Evolutionary conservation across 2,888 invertebrate species (phyloP).

Genomic region (Osmoderma eremita): DNA sequence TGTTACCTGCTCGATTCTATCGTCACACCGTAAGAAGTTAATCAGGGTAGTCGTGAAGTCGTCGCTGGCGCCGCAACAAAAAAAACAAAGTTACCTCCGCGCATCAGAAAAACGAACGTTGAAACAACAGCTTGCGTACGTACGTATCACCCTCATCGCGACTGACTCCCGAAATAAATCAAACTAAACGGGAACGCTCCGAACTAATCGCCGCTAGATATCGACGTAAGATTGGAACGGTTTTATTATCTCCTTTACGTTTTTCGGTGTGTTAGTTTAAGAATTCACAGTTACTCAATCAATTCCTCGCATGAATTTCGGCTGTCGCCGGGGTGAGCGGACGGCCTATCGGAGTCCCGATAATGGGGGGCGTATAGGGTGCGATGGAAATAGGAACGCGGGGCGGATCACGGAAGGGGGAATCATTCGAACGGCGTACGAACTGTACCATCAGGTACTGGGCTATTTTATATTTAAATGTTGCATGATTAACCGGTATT

Average conservation of each 20-base stretch:
- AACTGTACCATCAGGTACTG: constrained; percentile 62
- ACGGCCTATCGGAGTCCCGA: not conserved
- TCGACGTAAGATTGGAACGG: constrained; percentile 28
- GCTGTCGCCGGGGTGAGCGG: constrained; percentile 40
- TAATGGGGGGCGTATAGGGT: constrained; percentile 21
- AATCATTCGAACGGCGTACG: constrained; percentile 22
- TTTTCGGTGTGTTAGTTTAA: constrained; percentile 34
- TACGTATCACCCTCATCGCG: constrained; percentile 19
- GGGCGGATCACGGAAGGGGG: constrained; percentile 20
- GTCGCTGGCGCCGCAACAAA: not conserved
- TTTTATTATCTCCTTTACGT: constrained; percentile 33
- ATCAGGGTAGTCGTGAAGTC: constrained; percentile 10
- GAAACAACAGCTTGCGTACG: constrained; percentile 28
- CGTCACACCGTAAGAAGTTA: constrained; percentile 31
- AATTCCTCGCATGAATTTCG: constrained; percentile 46
- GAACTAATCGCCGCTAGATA: constrained; percentile 34
- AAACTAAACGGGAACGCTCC: constrained; percentile 32
- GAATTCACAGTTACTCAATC: constrained; percentile 45
- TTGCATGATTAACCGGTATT: constrained; percentile 66
- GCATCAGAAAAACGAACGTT: constrained; percentile 2
- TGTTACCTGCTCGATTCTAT: constrained; percentile 18
- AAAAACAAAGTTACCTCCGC: constrained; percentile 14
- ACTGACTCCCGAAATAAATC: constrained; percentile 26
- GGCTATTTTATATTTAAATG: constrained; percentile 65
- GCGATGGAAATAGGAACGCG: constrained; percentile 15